These are phyloP conservation scores for Vipera latastei DNA, from an alignment of 2,797 vertebrate species.

Conservation along the genomic window DNA sequence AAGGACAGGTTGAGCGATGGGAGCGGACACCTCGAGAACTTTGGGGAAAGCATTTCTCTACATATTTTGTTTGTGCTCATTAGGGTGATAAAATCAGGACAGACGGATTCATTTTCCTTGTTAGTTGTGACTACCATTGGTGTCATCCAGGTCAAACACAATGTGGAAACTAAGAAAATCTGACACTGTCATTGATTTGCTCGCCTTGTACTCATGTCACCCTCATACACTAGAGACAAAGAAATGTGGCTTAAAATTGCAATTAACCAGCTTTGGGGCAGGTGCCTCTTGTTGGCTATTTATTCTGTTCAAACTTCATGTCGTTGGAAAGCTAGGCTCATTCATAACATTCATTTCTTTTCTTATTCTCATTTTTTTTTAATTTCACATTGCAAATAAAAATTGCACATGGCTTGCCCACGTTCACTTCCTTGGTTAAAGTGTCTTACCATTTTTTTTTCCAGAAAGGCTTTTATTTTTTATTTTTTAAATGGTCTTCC, in stretches of 20 bases:
- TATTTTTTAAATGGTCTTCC: constrained; percentile 25
- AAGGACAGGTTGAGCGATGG: neutral
- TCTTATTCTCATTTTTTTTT: neutral
- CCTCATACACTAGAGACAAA: constrained; percentile 49
- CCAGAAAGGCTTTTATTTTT: constrained; percentile 25
- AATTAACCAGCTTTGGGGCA: constrained; percentile 59
- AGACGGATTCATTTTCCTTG: constrained; percentile 32
- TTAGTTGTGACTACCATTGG: constrained; percentile 12
- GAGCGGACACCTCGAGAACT: neutral
- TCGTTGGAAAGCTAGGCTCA: constrained; percentile 29
- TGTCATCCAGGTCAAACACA: constrained; percentile 55
- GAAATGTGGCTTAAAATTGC: constrained; percentile 63
- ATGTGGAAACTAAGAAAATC: constrained; percentile 55
- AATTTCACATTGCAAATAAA: neutral
- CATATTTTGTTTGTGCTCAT: constrained; percentile 40
- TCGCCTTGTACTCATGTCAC: constrained; percentile 62
- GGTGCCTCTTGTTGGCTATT: constrained; percentile 20
- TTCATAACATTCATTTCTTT: constrained; percentile 33
- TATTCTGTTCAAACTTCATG: constrained; percentile 24
- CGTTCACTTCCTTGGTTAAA: constrained; percentile 18
- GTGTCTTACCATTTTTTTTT: neutral
- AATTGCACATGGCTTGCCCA: neutral
- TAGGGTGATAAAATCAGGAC: constrained; percentile 31
- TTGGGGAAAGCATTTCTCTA: neutral
- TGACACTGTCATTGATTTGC: constrained; percentile 66